phyloP scores from a whole-genome alignment of 2,797 vertebrate species.

The Myotis pilosus region DNA sequence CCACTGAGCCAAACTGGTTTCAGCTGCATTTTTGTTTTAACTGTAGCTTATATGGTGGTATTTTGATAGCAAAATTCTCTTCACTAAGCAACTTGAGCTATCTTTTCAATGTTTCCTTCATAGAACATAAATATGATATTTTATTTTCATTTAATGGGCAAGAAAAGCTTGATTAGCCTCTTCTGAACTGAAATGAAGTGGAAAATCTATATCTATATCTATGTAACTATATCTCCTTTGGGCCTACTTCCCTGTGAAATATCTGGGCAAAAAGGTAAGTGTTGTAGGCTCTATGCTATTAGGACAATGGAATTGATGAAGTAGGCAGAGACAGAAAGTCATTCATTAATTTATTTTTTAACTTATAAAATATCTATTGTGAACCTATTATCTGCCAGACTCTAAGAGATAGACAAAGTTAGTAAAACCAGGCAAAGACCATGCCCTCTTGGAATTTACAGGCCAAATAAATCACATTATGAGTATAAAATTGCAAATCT shows the following conservation, averaged over 20 bases:
- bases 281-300: not conserved
- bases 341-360: not conserved
- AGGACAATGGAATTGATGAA: not conserved
- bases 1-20: too few relatives aligned
- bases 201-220: not conserved
- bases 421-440: not conserved
- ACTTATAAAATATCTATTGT: not conserved
- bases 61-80: slow-evolving; percentile 57
- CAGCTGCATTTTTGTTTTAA: slow-evolving; percentile 55
- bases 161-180: slow-evolving; percentile 53
- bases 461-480: not conserved
- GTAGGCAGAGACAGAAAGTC: not conserved
- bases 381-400: not conserved
- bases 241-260: not conserved
- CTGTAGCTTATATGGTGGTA: not conserved
- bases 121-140: slow-evolving; percentile 43
- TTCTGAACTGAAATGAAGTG: not conserved
- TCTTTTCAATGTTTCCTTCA: slow-evolving; percentile 53
- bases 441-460: not conserved
- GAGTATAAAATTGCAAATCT: not conserved
- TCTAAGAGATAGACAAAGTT: not conserved
- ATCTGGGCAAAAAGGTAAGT: not conserved
- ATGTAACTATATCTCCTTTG: not conserved
- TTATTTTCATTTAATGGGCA: slow-evolving; percentile 61
- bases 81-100: slow-evolving; percentile 52